These are phyloP conservation scores for Ormyrus pomaceus DNA, from an alignment of 2,888 invertebrate genomes.

Conservation along the genomic window DNA sequence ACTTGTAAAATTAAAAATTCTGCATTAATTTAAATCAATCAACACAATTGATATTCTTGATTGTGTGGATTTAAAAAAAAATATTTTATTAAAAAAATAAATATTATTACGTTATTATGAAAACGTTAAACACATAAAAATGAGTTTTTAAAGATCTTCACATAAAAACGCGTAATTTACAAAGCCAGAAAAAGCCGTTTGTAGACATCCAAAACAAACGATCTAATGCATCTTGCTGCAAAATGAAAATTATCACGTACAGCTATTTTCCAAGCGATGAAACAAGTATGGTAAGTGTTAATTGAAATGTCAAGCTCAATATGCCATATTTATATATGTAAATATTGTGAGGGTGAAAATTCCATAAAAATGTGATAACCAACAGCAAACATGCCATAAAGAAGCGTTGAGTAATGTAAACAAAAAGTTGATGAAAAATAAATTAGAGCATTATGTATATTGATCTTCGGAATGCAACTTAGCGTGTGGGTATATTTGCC, in stretches of 20 bases:
- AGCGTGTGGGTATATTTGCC: slow-evolving; percentile 69
- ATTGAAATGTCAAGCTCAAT: slow-evolving; percentile 34
- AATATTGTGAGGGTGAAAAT: slow-evolving; percentile 35
- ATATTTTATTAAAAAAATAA: no score
- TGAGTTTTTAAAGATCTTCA: no score
- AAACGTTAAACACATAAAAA: no score
- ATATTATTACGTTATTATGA: no score
- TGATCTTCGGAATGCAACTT: slow-evolving; percentile 67
- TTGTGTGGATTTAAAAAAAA: no score
- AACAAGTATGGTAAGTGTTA: slow-evolving; percentile 31
- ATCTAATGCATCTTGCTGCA: slow-evolving; percentile 12
- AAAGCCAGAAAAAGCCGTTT: no score
- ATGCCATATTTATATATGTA: neutral
- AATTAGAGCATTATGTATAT: slow-evolving; percentile 58
- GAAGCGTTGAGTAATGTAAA: slow-evolving; percentile 45
- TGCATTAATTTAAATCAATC: no score
- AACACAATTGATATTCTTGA: no score
- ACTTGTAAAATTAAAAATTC: no score
- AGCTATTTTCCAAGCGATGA: slow-evolving; percentile 25
- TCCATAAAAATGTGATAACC: slow-evolving; percentile 33
- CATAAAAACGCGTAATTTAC: no score
- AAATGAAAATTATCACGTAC: slow-evolving; percentile 28
- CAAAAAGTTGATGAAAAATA: slow-evolving; percentile 40
- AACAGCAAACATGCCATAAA: slow-evolving; percentile 55
- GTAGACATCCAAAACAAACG: neutral